A percentile compares a stretch with the other conserved stretches of the same genome.
phyloP scores from a whole-genome alignment of 1,140 invertebrate genomes.

The Limonius californicus region DNA sequence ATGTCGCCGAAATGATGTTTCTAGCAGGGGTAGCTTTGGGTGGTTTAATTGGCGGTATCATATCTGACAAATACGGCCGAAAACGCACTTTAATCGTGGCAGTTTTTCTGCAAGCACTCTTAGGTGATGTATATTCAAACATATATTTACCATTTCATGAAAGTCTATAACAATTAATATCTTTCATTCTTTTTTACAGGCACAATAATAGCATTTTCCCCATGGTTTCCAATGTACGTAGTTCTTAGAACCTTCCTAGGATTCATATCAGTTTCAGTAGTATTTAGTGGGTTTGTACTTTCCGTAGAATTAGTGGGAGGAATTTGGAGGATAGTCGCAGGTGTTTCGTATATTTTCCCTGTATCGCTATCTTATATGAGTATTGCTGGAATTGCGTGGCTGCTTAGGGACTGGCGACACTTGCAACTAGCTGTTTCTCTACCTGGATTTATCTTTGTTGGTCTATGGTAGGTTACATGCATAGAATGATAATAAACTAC shows the following conservation, averaged over 20 bases:
- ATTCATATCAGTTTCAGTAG: conserved; percentile 67
- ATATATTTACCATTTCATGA: no score
- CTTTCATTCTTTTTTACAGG: conserved; percentile 43
- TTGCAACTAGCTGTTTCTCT: conserved; percentile 69
- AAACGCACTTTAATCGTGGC: conserved; percentile 70
- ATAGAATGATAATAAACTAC: background rate
- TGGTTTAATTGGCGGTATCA: conserved; percentile 64
- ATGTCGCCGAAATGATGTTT: conserved; percentile 66
- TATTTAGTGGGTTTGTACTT: conserved; percentile 68
- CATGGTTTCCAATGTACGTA: conserved; percentile 63
- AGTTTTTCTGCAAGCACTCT: conserved; percentile 62
- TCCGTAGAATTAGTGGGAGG: conserved; percentile 70
- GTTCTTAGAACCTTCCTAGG: conserved; percentile 59
- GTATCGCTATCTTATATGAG: conserved; percentile 68
- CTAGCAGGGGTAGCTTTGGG: conserved; percentile 64
- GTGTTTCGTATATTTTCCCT: conserved; percentile 70
- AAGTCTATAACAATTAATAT: no score
- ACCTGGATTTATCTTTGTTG: conserved; percentile 62
- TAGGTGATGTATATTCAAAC: conserved; percentile 51
- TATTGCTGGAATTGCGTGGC: conserved; percentile 66
- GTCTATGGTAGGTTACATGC: conserved; percentile 56
- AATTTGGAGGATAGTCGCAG: conserved; percentile 68
- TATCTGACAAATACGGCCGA: conserved; percentile 73
- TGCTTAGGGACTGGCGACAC: conserved; percentile 67
- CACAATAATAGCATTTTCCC: conserved; percentile 57